Evolutionary conservation across 1,140 invertebrate genomes (phyloP).

Genomic region (Atta cephalotes): DNA sequence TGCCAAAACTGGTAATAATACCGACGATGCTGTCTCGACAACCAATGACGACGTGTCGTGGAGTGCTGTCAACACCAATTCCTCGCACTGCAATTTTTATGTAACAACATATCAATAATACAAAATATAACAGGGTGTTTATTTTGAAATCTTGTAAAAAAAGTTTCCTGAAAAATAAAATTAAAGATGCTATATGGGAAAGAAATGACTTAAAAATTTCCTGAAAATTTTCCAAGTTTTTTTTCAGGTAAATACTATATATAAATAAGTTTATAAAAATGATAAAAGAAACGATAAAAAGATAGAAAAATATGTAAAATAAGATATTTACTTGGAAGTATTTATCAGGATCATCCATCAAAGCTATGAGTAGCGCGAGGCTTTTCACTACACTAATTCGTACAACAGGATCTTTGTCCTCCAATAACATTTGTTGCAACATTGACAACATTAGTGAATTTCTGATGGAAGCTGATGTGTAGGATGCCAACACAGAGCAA

Average conservation of each 20-base stretch:
- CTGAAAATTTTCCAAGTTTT: too few species aligned
- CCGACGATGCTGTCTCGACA: slow-evolving; percentile 82
- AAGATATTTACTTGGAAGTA: slow-evolving; percentile 87
- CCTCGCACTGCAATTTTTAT: slow-evolving; percentile 86
- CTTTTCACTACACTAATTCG: slow-evolving; percentile 89
- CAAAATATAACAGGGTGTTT: neutral
- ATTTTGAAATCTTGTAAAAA: too few species aligned
- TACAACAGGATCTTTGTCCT: slow-evolving; percentile 90
- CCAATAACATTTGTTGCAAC: slow-evolving; percentile 91
- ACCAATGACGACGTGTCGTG: slow-evolving; percentile 87
- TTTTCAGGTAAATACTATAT: too few species aligned
- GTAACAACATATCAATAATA: neutral
- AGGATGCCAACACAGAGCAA: slow-evolving; percentile 91
- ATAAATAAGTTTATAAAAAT: neutral
- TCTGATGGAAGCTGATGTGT: slow-evolving; percentile 89
- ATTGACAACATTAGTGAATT: slow-evolving; percentile 92
- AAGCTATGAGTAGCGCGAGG: slow-evolving; percentile 88
- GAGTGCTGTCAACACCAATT: slow-evolving; percentile 87
- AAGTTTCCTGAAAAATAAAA: too few species aligned
- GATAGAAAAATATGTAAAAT: neutral
- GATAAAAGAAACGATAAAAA: neutral
- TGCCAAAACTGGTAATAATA: slow-evolving; percentile 87
- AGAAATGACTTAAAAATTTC: too few species aligned
- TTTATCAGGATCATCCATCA: slow-evolving; percentile 90
- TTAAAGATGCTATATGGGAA: too few species aligned